phyloP scores from a whole-genome alignment of 2,888 invertebrate genomes.

The Plebejus argus region DNA sequence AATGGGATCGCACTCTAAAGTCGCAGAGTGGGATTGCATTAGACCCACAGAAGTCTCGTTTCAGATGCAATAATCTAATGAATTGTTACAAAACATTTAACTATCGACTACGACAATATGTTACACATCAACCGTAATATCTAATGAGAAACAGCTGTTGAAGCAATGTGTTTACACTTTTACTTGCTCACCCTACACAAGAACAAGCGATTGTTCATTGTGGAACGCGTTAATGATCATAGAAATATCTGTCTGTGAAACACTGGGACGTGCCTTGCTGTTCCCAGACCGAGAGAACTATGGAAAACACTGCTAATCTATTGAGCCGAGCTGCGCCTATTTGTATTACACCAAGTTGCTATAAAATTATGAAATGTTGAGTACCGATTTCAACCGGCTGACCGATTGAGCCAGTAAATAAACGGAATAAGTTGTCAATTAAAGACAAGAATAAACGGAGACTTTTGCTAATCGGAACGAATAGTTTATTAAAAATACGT shows the following conservation, averaged over 20 bases:
- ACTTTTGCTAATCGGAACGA: neutral
- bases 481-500: neutral
- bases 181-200: conserved; percentile 57
- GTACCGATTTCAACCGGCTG: neutral
- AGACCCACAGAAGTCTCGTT: neutral
- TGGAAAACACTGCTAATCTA: neutral
- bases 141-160: conserved; percentile 20
- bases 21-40: too few species aligned
- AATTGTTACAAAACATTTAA: neutral
- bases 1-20: neutral
- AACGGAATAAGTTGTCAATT: too few species aligned
- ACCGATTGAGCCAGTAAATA: neutral
- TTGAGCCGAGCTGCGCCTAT: neutral
- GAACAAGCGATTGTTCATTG: conserved; percentile 68
- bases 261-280: conserved; percentile 17
- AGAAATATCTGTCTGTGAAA: conserved; percentile 60
- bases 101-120: neutral
- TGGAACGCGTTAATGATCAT: conserved; percentile 55
- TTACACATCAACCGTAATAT: conserved; percentile 9
- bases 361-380: neutral
- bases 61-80: neutral
- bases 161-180: conserved; percentile 52
- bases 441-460: neutral
- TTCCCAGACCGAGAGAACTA: neutral
- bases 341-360: neutral